phyloP scores from a whole-genome alignment of 2,113 vertebrate genomes.

The Planiliza haematocheilus region DNA sequence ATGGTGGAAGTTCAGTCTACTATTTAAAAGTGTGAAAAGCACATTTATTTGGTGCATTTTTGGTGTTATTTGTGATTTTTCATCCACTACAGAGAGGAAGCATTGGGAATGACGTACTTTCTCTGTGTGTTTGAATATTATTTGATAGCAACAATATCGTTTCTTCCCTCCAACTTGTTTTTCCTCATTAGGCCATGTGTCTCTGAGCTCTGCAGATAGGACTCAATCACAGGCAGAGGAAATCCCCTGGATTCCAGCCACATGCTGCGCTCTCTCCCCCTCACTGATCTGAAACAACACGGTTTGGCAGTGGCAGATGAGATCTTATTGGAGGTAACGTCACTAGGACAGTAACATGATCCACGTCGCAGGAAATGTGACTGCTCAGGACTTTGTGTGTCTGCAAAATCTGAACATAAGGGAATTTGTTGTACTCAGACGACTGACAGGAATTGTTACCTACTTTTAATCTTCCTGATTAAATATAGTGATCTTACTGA shows the following conservation, averaged over 20 bases:
- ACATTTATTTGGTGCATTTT: not conserved
- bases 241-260: constrained; percentile 49
- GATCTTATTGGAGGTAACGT: constrained; percentile 21
- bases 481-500: not conserved
- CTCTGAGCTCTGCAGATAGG: constrained; percentile 24
- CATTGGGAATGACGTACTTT: not conserved
- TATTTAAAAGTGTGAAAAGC: constrained; percentile 1
- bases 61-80: too few species aligned
- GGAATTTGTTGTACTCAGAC: not conserved
- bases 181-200: constrained; percentile 19
- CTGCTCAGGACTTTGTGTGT: too few species aligned
- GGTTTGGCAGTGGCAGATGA: constrained; percentile 7
- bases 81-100: too few species aligned
- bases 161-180: constrained; percentile 24
- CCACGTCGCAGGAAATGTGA: too few species aligned
- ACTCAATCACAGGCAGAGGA: constrained; percentile 44
- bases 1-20: not conserved
- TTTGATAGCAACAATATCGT: not conserved
- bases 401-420: too few species aligned
- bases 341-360: constrained; percentile 22
- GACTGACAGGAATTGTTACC: not conserved
- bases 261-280: constrained; percentile 13
- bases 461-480: not conserved
- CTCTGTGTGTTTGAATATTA: not conserved
- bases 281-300: constrained; percentile 10